Evolutionary conservation across 2,113 vertebrate genomes (phyloP).

Genomic region (Pterocles gutturalis): DNA sequence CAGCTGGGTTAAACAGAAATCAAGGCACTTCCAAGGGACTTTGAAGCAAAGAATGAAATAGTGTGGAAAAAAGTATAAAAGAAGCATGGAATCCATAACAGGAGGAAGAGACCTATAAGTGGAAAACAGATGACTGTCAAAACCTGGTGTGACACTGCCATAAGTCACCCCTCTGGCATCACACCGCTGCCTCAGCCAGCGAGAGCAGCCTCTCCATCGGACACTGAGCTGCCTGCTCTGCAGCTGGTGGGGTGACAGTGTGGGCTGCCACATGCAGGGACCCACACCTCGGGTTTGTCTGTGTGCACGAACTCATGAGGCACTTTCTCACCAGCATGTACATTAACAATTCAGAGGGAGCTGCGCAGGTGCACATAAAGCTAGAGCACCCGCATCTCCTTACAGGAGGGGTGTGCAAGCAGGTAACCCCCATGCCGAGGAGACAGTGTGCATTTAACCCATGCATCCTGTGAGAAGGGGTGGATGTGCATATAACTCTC

Average conservation of each 20-base stretch:
- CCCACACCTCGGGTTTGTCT: not conserved
- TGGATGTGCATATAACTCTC: not conserved
- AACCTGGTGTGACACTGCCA: not conserved
- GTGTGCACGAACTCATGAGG: fast-evolving
- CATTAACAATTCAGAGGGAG: not conserved
- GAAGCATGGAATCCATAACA: not conserved
- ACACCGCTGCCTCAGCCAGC: not conserved
- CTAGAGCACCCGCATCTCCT: not conserved
- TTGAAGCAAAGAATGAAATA: not conserved
- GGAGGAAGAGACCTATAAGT: not conserved
- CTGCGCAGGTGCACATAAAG: not conserved
- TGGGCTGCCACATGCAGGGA: fast-evolving
- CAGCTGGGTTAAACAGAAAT: not conserved
- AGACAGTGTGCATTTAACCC: not conserved
- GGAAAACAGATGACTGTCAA: not conserved
- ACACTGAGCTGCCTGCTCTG: not conserved
- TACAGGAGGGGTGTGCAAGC: not conserved
- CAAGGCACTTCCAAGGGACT: not conserved
- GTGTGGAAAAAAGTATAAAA: not conserved
- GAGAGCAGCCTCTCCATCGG: fast-evolving
- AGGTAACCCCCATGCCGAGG: not conserved
- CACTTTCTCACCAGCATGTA: not conserved
- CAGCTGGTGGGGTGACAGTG: no score
- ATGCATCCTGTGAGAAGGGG: not conserved
- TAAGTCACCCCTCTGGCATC: not conserved